Evolutionary conservation across 2,888 invertebrate genomes (phyloP).

Genomic region (Rotaria magnacalcarata): DNA sequence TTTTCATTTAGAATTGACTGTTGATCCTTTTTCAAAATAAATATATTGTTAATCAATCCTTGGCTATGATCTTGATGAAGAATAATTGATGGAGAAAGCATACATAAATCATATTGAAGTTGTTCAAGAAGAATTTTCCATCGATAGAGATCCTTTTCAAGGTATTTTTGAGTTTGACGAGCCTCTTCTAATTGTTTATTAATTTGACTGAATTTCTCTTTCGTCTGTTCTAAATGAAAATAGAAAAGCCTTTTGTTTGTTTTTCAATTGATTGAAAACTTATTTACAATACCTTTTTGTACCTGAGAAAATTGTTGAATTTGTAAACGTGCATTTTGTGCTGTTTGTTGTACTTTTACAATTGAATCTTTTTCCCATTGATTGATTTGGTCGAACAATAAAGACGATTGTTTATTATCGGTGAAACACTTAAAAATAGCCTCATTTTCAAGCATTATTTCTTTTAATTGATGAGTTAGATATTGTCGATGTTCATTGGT

Average conservation of each 20-base stretch:
- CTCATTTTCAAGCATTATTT: not conserved
- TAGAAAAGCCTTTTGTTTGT: not conserved
- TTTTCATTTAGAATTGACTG: not conserved
- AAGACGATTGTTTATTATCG: not conserved
- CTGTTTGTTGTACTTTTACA: not conserved
- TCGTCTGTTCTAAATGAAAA: not conserved
- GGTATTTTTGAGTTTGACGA: not conserved
- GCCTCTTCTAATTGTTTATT: not conserved
- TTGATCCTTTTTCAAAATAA: not conserved
- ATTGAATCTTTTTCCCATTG: not conserved
- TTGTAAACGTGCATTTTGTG: not conserved
- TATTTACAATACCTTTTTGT: not conserved
- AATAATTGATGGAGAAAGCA: not conserved
- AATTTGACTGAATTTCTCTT: not conserved
- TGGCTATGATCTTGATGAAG: not conserved
- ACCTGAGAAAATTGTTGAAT: not conserved
- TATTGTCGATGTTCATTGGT: not conserved
- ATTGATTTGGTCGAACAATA: not conserved
- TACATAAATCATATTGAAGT: not conserved
- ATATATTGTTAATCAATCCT: not conserved
- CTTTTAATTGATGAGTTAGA: not conserved
- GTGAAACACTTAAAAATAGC: not conserved
- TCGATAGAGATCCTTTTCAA: not conserved
- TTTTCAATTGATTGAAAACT: no score
- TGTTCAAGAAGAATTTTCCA: slow-evolving; percentile 9